Evolutionary conservation across 2,888 invertebrate species (phyloP).

Genomic region (Tipula lateralis): DNA sequence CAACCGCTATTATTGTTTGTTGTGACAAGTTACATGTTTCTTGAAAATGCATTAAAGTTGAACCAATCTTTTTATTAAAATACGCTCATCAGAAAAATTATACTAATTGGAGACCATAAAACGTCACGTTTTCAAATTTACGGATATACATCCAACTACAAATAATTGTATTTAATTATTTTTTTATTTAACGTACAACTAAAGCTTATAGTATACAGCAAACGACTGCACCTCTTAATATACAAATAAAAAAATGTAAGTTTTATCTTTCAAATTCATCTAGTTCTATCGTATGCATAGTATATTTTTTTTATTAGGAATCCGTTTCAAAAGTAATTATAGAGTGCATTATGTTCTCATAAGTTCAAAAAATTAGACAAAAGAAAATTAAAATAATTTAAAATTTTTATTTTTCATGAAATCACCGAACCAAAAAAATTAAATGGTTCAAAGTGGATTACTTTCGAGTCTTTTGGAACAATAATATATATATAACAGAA

Average conservation of each 20-base stretch:
- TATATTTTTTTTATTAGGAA: neutral
- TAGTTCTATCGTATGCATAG: neutral
- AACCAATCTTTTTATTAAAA: neutral
- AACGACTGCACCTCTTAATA: neutral
- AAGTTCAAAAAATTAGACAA: slow-evolving; percentile 19
- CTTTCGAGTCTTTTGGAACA: neutral
- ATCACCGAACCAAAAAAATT: slow-evolving; percentile 15
- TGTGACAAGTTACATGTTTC: no score
- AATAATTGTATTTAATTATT: slow-evolving; percentile 11
- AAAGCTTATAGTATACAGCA: neutral
- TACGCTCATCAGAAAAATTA: neutral
- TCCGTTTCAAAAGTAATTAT: slow-evolving; percentile 19
- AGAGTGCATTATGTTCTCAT: slow-evolving; percentile 5
- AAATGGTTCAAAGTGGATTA: slow-evolving; percentile 24
- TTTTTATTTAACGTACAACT: neutral
- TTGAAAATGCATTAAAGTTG: no score
- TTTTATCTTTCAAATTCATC: neutral
- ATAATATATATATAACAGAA: neutral
- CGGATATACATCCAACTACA: neutral
- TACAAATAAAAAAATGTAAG: neutral
- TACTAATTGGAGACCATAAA: neutral
- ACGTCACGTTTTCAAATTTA: neutral
- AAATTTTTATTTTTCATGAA: neutral
- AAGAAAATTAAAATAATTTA: neutral
- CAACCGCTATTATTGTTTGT: no score